A percentile compares a stretch with the other conserved stretches of the same genome.
Conservation (phyloP, 1,140 invertebrate genomes). For the Formica exsecta region DNA sequence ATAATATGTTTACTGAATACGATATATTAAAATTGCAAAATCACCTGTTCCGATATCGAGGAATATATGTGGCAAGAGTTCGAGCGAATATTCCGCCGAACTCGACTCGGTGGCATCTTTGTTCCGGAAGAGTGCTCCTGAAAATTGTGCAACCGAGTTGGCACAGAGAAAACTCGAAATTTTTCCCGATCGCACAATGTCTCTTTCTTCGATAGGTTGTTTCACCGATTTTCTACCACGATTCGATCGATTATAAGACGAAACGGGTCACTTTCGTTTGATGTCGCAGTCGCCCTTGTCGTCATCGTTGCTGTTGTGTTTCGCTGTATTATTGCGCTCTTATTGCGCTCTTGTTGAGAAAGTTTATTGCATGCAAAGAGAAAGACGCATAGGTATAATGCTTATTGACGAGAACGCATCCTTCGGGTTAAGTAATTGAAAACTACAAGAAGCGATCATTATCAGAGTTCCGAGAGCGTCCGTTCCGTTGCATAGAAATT, state of each 20-base stretch:
- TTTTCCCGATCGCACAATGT: slow-evolving; percentile 68
- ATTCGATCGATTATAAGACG: slow-evolving; percentile 40
- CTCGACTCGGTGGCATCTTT: slow-evolving; percentile 54
- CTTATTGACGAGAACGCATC: slow-evolving; percentile 33
- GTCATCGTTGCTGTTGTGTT: background rate
- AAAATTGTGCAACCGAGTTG: slow-evolving; percentile 73
- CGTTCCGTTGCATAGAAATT: slow-evolving; percentile 17
- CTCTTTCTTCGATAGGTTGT: slow-evolving; percentile 44
- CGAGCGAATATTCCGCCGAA: slow-evolving; percentile 11
- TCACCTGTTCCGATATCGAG: background rate
- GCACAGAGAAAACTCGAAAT: slow-evolving; percentile 81
- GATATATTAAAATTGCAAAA: background rate
- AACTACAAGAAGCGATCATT: slow-evolving; percentile 14
- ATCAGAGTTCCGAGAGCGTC: slow-evolving; percentile 8
- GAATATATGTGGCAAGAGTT: slow-evolving; percentile 17
- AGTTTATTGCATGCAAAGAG: slow-evolving; percentile 47
- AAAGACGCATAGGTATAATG: slow-evolving; percentile 40
- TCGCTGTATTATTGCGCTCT: slow-evolving; percentile 44
- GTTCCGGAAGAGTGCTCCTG: slow-evolving; percentile 76
- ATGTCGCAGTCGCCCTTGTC: background rate
- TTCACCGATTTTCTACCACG: slow-evolving; percentile 59
- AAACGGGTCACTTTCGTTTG: slow-evolving; percentile 50
- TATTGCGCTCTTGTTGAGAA: slow-evolving; percentile 55
- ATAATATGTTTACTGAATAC: background rate
- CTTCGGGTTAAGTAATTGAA: slow-evolving; percentile 50